These are phyloP conservation scores for Tachysurus vachellii DNA, from an alignment of 2,113 vertebrate genomes.

Conservation along the genomic window DNA sequence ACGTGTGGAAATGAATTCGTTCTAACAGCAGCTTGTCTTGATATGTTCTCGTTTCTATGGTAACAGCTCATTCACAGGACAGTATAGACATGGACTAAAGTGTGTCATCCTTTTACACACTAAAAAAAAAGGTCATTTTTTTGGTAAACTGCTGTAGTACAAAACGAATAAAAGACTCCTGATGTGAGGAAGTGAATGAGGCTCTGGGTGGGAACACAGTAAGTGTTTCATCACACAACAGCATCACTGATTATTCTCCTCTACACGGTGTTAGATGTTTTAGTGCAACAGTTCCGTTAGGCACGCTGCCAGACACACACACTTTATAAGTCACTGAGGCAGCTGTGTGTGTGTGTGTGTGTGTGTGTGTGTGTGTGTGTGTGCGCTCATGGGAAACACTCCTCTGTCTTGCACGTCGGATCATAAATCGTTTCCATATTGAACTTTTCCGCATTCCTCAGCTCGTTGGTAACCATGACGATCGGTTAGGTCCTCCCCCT, in stretches of 20 bases:
- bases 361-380: constrained; percentile 3
- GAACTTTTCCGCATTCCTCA: constrained; percentile 42
- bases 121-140: not conserved
- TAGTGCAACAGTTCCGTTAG: not conserved
- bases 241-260: not conserved
- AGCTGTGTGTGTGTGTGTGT: not conserved
- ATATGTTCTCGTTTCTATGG: not conserved
- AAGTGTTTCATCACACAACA: not conserved
- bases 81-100: not conserved
- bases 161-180: not conserved
- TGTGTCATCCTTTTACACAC: not conserved
- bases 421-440: constrained; percentile 49
- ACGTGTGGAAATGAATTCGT: not conserved
- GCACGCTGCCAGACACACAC: not conserved
- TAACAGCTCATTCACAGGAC: not conserved
- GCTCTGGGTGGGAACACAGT: not conserved
- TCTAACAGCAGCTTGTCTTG: not conserved
- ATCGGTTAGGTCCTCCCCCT: constrained; percentile 25
- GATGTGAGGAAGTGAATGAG: not conserved
- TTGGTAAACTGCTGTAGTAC: not conserved
- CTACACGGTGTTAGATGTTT: not conserved
- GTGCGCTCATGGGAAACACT: not conserved
- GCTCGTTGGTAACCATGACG: constrained; percentile 26
- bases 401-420: constrained; percentile 8
- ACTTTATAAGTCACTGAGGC: not conserved